phyloP scores from a whole-genome alignment of 92 coral and sea anemone species.

The Palythoa grandiflora region DNA sequence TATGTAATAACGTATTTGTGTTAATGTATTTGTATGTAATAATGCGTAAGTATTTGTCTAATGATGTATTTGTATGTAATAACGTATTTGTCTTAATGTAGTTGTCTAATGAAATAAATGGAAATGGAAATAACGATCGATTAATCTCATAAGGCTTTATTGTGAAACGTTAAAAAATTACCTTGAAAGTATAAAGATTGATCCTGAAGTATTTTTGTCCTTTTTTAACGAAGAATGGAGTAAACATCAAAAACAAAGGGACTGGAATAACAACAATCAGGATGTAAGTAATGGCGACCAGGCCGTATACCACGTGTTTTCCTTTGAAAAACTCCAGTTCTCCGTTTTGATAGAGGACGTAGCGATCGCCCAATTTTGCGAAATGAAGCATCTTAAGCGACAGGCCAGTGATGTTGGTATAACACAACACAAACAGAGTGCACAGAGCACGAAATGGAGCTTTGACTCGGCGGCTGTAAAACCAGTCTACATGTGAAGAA shows the following conservation, averaged over 20 bases:
- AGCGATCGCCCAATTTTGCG: constrained; percentile 65
- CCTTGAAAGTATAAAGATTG: constrained; percentile 75
- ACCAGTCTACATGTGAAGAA: constrained; percentile 55
- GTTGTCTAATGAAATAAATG: too few species aligned
- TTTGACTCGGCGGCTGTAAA: constrained; percentile 81
- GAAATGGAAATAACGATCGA: too few species aligned
- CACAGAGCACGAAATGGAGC: constrained; percentile 95
- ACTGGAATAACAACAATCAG: constrained; percentile 77
- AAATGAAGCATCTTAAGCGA: constrained; percentile 81
- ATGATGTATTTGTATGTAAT: too few species aligned
- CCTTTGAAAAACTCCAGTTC: constrained; percentile 69
- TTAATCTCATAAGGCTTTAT: too few species aligned
- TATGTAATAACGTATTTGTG: too few species aligned
- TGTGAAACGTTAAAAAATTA: not conserved
- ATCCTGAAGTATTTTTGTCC: constrained; percentile 68
- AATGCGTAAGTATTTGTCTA: too few species aligned
- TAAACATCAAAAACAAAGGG: constrained; percentile 85
- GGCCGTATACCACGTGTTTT: constrained; percentile 78
- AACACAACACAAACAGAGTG: constrained; percentile 91
- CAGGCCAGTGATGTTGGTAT: constrained; percentile 83
- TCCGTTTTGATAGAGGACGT: constrained; percentile 78
- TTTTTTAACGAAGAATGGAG: constrained; percentile 76
- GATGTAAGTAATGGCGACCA: constrained; percentile 75
- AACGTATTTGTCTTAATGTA: too few species aligned
- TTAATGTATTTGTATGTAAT: too few species aligned